Percentiles rank a stretch among this genome's conserved stretches.
phyloP scores from a whole-genome alignment of 2,113 vertebrate species.

The Gambusia holbrooki region DNA sequence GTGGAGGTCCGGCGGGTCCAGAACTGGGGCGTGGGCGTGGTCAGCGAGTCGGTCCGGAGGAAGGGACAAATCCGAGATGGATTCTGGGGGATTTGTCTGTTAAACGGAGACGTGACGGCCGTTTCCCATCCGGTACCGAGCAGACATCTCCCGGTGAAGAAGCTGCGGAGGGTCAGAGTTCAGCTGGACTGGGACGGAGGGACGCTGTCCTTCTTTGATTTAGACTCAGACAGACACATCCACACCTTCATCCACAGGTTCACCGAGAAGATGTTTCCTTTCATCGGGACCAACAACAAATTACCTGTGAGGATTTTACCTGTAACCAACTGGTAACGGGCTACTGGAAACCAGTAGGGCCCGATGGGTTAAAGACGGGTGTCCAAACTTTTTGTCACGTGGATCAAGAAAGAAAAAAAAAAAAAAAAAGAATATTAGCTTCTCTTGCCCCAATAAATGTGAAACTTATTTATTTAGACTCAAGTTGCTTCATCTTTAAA shows the following conservation, averaged over 20 bases:
- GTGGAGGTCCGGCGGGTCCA: slow-evolving; percentile 7
- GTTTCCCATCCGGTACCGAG: background rate
- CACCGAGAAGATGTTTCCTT: slow-evolving; percentile 14
- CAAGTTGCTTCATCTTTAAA: background rate
- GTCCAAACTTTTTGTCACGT: too few species aligned
- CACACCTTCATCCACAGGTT: slow-evolving; percentile 24
- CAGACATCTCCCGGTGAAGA: background rate
- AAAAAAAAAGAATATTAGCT: too few species aligned
- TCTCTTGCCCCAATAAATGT: too few species aligned
- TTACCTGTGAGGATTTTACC: slow-evolving; percentile 7
- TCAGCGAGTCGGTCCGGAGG: slow-evolving; percentile 3
- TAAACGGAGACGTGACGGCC: background rate
- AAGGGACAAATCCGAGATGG: background rate
- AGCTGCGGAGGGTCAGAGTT: slow-evolving; percentile 21
- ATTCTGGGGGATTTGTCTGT: slow-evolving; percentile 15
- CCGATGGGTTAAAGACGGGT: too few species aligned
- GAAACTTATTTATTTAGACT: too few species aligned
- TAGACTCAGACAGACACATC: slow-evolving; percentile 1
- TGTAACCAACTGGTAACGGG: background rate
- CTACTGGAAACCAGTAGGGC: too few species aligned
- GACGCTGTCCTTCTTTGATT: slow-evolving; percentile 10
- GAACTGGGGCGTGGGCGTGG: slow-evolving; percentile 20
- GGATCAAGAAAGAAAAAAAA: too few species aligned
- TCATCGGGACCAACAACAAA: background rate
- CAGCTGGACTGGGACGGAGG: slow-evolving; percentile 22